Percentiles rank a stretch among this genome's conserved stretches.
phyloP scores from a whole-genome alignment of 2,113 vertebrate genomes.

The Tragelaphus imberbis region DNA sequence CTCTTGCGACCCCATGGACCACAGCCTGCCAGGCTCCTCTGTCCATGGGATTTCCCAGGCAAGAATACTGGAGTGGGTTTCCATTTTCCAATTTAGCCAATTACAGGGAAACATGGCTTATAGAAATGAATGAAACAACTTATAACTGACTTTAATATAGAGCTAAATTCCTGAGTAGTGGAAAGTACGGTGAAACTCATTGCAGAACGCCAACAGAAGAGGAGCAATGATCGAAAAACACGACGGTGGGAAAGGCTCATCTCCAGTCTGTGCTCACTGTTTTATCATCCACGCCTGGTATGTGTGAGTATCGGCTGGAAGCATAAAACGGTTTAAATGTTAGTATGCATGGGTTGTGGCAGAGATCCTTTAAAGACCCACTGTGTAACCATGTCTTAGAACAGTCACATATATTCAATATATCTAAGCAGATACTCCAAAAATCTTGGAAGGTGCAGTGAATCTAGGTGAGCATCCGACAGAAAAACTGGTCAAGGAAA shows the following conservation, averaged over 20 bases:
- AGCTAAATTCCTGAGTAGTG: not conserved
- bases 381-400: not conserved
- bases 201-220: not conserved
- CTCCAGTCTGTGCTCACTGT: not conserved
- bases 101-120: not conserved
- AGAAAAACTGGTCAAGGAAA: not conserved
- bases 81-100: not conserved
- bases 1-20: not conserved
- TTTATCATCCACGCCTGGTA: not conserved
- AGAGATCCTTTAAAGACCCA: not conserved
- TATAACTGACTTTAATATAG: not conserved
- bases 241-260: not conserved
- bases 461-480: not conserved
- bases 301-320: not conserved
- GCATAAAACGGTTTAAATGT: not conserved
- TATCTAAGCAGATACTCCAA: not conserved
- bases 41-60: not conserved
- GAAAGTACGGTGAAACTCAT: not conserved
- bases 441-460: not conserved
- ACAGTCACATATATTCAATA: not conserved
- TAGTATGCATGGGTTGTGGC: not conserved
- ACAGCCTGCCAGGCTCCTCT: not conserved
- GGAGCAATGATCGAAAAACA: not conserved
- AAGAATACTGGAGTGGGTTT: not conserved
- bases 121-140: not conserved